Evolutionary conservation across 2,797 vertebrate species (phyloP).

Genomic region (Cirrhinus molitorella): DNA sequence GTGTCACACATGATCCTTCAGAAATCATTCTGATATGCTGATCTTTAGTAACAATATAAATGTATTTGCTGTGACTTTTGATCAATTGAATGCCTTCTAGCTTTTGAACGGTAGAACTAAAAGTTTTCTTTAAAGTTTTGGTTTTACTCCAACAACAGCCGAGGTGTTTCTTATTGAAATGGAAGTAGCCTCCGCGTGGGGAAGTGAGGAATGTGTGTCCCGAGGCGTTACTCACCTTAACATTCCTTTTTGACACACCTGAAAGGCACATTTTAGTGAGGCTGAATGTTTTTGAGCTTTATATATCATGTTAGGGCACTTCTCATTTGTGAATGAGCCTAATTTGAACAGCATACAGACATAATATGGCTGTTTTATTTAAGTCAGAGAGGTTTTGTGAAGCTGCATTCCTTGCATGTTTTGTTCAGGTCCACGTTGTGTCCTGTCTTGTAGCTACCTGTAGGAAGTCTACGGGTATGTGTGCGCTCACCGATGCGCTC

Average conservation of each 20-base stretch:
- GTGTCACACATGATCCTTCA: not conserved
- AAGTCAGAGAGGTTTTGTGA: not conserved
- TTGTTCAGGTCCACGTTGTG: slow-evolving; percentile 10
- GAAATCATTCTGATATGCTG: not conserved
- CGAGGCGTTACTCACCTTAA: slow-evolving; percentile 25
- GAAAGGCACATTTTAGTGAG: not conserved
- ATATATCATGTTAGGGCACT: not conserved
- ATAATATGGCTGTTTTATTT: not conserved
- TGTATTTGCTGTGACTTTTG: not conserved
- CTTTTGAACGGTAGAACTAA: too few relatives aligned
- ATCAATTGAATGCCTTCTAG: not conserved
- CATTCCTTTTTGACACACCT: not conserved
- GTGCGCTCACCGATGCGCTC: not conserved
- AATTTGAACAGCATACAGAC: not conserved
- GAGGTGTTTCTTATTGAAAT: not conserved
- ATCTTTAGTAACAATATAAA: too few relatives aligned
- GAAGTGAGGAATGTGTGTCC: slow-evolving; percentile 22
- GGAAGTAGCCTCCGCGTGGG: not conserved
- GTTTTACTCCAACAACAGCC: too few relatives aligned
- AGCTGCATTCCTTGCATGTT: slow-evolving; percentile 20
- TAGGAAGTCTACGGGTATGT: not conserved
- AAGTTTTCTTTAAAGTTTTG: not conserved
- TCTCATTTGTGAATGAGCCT: not conserved
- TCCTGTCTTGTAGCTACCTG: slow-evolving; percentile 44
- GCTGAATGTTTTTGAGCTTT: not conserved